Base-by-base conservation (phyloP, 2,888 invertebrate genomes). In the Pristionchus maxplancki region DNA sequence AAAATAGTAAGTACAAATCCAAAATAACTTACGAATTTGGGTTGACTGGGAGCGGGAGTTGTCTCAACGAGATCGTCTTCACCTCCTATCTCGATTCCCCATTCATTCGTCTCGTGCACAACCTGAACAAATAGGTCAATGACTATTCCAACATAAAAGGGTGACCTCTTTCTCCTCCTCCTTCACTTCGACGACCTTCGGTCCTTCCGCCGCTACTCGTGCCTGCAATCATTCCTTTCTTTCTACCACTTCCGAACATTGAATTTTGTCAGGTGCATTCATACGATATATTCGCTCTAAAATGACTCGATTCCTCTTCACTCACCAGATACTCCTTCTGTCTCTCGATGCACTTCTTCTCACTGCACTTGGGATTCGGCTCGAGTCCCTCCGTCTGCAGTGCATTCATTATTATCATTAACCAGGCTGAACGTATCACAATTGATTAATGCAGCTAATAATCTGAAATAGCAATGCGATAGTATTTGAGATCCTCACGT, bases 361-460 rank as follows among this genome's bases (percentile, higher is more conserved):
- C 98, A 92, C 97, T 97, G 95, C 99, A 99, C 90, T 96, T 96
- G 0, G 97, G 96, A 96, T 99, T 99, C 0, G 99, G 99, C 95
- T 97, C 97, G 91, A 99, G 96, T 2, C 96, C 96, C 97, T 98
- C 97, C n/a, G 82, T 87, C 78, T 89, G 37, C 6, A 86, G 40
- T 40, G 11, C n/a, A 20, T 4, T 50, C 53, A 34, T 84, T 82
- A 15, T 20, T 9, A 17, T 5, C 11, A 53, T 53, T 6, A 1
- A 31, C n/a, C n/a, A n/a, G n/a, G n/a, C n/a, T n/a, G 11, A 44
- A 9, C 44, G 11, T 44, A 44, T 44, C 44, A 9, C 44, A n/a
- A 9, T 44, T 44, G 44, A 6, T 11, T 6, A 44, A 44, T 44
- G 44, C 44, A 44, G 44, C 44, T 44, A 44, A n/a, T n/a, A n/a